Conservation (phyloP, 2,797 vertebrate species). For the Aplochiton taeniatus region DNA sequence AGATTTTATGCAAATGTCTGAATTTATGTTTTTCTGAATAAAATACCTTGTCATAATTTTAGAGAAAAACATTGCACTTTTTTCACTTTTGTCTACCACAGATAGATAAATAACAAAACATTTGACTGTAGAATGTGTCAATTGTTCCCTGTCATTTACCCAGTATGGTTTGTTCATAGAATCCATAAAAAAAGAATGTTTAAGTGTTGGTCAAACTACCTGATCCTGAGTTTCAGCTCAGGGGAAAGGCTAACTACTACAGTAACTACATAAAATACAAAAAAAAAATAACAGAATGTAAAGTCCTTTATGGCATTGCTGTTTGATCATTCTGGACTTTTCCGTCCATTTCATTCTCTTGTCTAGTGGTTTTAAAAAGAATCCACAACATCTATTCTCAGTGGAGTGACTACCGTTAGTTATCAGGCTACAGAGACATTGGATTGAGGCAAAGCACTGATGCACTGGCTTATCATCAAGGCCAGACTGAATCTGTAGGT, state of each 20-base stretch:
- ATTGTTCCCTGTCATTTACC: conserved; percentile 20
- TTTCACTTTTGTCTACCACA: too few species aligned
- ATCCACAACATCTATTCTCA: conserved; percentile 5
- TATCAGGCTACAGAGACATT: conserved; percentile 5
- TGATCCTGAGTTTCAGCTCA: conserved; percentile 9
- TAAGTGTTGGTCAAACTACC: conserved; percentile 7
- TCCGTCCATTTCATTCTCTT: conserved; percentile 2
- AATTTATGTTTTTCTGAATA: too few species aligned
- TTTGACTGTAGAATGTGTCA: background rate
- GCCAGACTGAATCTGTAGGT: conserved; percentile 19
- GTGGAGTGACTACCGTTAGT: background rate
- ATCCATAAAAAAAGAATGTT: conserved; percentile 4
- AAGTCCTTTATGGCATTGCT: conserved; percentile 13
- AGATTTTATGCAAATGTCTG: too few species aligned
- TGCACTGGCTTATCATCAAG: conserved; percentile 20
- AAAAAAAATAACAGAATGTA: conserved; percentile 9
- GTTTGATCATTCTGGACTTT: conserved; percentile 9
- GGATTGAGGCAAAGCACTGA: conserved; percentile 2
- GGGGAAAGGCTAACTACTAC: conserved; percentile 9
- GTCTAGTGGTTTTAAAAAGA: conserved; percentile 15
- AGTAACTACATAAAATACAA: conserved; percentile 4
- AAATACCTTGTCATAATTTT: too few species aligned
- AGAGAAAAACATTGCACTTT: too few species aligned
- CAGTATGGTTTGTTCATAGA: conserved; percentile 16
- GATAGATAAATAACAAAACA: too few species aligned